phyloP scores from a whole-genome alignment of 2,888 invertebrate species.

The Polymixis lichenea region DNA sequence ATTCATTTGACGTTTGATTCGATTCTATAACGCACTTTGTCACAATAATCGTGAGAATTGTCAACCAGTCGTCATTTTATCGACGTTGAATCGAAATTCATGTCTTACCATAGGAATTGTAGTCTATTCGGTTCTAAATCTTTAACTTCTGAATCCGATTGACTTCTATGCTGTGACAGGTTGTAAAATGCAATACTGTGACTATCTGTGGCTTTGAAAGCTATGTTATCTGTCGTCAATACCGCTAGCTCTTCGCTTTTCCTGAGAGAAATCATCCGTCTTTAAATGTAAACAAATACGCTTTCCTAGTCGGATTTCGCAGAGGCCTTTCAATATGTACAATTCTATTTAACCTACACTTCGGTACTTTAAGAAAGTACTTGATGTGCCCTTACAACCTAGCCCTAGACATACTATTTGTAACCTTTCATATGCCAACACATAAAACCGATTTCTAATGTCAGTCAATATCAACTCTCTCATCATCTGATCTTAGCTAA shows the following conservation, averaged over 20 bases:
- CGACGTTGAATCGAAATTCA: neutral
- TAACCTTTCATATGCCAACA: conserved; percentile 20
- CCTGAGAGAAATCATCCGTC: conserved; percentile 35
- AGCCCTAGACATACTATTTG: neutral
- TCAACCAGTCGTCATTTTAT: conserved; percentile 16
- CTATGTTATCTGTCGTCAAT: neutral
- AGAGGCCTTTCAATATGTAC: conserved; percentile 17
- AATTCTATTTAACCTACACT: neutral
- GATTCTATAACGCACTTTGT: conserved; percentile 6
- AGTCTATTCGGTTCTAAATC: conserved; percentile 11
- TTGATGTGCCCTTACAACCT: neutral
- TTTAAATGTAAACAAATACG: conserved; percentile 47
- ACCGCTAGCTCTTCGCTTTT: conserved; percentile 17
- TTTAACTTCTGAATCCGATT: conserved; percentile 20
- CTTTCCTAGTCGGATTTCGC: conserved; percentile 40
- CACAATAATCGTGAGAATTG: conserved; percentile 24
- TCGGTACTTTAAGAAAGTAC: neutral
- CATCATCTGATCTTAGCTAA: neutral
- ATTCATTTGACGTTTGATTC: conserved; percentile 7
- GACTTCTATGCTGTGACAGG: neutral
- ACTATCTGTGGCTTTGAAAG: conserved; percentile 37
- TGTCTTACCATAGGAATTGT: neutral
- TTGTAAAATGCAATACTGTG: conserved; percentile 28
- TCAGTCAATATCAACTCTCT: neutral
- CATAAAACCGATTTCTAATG: conserved; percentile 33